phyloP scores from a whole-genome alignment of 2,888 invertebrate genomes.

The Venusia cambrica region DNA sequence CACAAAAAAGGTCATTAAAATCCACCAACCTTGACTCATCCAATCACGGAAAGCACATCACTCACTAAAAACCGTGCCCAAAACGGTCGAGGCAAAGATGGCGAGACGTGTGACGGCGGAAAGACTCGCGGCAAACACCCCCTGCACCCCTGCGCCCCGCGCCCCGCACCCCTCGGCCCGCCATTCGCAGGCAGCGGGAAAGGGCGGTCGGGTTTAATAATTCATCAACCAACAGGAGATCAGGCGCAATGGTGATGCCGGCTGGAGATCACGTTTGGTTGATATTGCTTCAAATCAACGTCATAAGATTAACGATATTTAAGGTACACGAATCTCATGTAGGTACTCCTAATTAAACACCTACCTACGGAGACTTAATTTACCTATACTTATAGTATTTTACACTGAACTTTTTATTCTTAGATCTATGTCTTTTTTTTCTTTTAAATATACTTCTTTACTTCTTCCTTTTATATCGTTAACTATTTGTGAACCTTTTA shows the following conservation, averaged over 20 bases:
- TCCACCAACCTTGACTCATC: slow-evolving; percentile 23
- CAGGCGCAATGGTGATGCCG: slow-evolving; percentile 46
- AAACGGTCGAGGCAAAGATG: slow-evolving; percentile 44
- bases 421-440: too few relatives aligned
- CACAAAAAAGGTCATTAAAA: slow-evolving; percentile 7
- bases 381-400: too few relatives aligned
- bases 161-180: slow-evolving; percentile 23
- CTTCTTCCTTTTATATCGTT: too few relatives aligned
- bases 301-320: too few relatives aligned
- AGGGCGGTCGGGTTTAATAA: slow-evolving; percentile 74
- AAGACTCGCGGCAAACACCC: slow-evolving; percentile 59
- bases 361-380: too few relatives aligned
- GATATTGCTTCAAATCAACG: too few relatives aligned
- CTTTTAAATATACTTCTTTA: too few relatives aligned
- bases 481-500: too few relatives aligned
- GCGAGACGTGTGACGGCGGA: slow-evolving; percentile 59
- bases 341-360: too few relatives aligned
- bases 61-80: slow-evolving; percentile 43
- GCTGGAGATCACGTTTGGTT: too few relatives aligned
- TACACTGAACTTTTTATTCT: too few relatives aligned
- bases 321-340: too few relatives aligned
- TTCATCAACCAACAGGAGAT: slow-evolving; percentile 62
- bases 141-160: slow-evolving; percentile 27
- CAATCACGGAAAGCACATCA: slow-evolving; percentile 48
- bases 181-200: slow-evolving; percentile 69